phyloP scores from a whole-genome alignment of 2,888 invertebrate genomes.

The Drosophila parthenogenetica region DNA sequence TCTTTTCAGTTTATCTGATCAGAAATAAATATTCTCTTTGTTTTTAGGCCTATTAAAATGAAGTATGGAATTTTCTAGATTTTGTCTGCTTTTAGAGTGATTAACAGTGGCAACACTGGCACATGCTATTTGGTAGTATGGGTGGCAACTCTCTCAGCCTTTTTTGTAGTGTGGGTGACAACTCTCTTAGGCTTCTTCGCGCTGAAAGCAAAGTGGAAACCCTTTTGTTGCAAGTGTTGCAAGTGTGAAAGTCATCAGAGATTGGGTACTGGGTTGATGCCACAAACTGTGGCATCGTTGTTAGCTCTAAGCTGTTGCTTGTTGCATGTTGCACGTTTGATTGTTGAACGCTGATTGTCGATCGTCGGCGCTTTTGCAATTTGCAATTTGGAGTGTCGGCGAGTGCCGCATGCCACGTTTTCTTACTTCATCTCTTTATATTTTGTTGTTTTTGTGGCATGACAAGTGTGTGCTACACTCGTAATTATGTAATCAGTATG shows the following conservation, averaged over 20 bases:
- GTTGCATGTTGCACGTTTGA: conserved; percentile 16
- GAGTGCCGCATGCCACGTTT: conserved; percentile 63
- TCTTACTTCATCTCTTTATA: conserved; percentile 66
- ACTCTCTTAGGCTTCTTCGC: background rate
- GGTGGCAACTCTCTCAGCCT: background rate
- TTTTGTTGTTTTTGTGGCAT: conserved; percentile 23
- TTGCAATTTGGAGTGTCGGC: conserved; percentile 57
- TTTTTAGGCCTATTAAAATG: too few species aligned
- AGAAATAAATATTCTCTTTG: too few species aligned
- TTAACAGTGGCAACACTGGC: too few species aligned
- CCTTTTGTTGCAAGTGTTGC: conserved; percentile 49
- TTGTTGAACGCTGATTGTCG: conserved; percentile 25
- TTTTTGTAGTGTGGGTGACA: background rate
- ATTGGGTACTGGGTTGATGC: conserved; percentile 13
- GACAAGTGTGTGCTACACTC: conserved; percentile 59
- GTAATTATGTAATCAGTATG: conserved; percentile 78
- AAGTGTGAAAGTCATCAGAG: conserved; percentile 38
- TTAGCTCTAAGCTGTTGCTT: background rate
- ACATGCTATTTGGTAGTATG: too few species aligned
- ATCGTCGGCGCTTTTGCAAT: conserved; percentile 46
- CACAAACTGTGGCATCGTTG: background rate
- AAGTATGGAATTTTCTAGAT: too few species aligned
- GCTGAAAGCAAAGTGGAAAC: conserved; percentile 15
- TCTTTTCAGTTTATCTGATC: too few species aligned
- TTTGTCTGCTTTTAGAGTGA: too few species aligned